Evolutionary conservation across 1,140 invertebrate species (phyloP).

Genomic region (Trachymyrmex septentrionalis): DNA sequence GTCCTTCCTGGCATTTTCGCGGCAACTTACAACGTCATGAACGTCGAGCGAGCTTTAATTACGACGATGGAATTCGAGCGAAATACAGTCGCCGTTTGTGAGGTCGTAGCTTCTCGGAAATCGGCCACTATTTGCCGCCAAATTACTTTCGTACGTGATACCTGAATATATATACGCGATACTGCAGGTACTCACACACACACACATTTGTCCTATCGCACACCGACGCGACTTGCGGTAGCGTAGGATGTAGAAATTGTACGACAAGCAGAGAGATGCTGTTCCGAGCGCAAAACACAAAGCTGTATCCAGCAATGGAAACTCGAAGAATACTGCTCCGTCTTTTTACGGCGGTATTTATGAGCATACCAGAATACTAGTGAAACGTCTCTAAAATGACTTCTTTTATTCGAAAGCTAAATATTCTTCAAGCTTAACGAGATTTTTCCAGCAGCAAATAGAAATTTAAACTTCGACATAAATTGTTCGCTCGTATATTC

Average conservation of each 20-base stretch:
- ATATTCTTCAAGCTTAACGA: constrained; percentile 26
- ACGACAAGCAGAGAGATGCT: constrained; percentile 18
- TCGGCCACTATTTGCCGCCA: constrained; percentile 42
- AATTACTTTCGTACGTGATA: constrained; percentile 58
- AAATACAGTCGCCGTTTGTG: constrained; percentile 39
- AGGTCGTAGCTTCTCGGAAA: constrained; percentile 43
- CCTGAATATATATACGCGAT: constrained; percentile 21
- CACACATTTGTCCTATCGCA: background rate
- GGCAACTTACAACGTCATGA: constrained; percentile 20
- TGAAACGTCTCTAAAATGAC: background rate
- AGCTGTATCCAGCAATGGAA: constrained; percentile 40
- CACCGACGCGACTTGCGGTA: background rate
- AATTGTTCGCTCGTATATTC: background rate
- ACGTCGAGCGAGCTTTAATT: constrained; percentile 32
- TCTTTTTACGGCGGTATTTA: constrained; percentile 22
- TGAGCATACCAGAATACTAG: constrained; percentile 4
- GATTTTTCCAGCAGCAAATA: constrained; percentile 2
- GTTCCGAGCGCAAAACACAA: constrained; percentile 37
- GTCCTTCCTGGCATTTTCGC: constrained; percentile 17
- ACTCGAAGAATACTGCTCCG: constrained; percentile 34
- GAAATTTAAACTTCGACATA: constrained; percentile 1
- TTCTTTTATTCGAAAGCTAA: constrained; percentile 13
- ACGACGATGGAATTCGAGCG: constrained; percentile 37
- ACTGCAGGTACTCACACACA: background rate
- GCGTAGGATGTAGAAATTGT: constrained; percentile 34